These are phyloP conservation scores for Apostichopus leukothele DNA, from an alignment of 53 echinoderm and acorn worm genomes.

Conservation along the genomic window DNA sequence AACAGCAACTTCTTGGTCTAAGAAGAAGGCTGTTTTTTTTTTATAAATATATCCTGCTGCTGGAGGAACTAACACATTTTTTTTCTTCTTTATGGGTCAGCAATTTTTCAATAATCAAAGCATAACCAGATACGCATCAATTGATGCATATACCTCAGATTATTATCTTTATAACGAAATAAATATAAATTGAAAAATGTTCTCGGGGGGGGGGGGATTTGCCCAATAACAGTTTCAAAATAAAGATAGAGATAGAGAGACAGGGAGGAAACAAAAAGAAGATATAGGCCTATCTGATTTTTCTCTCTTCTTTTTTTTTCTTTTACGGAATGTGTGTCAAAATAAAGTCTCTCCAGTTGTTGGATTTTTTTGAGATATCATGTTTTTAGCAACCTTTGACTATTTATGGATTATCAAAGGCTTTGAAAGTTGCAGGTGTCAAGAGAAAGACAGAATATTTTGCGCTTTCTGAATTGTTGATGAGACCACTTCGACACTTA, in stretches of 20 bases:
- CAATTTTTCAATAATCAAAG: constrained; percentile 23
- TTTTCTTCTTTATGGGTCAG: constrained; percentile 17
- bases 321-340: no score
- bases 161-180: background rate
- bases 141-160: background rate
- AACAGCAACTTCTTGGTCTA: background rate
- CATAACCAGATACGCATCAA: background rate
- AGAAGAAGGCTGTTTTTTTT: background rate
- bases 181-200: background rate
- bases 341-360: no score
- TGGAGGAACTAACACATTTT: background rate
- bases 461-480: background rate
- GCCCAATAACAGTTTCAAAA: background rate
- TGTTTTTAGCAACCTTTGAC: background rate
- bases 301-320: no score
- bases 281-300: no score
- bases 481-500: background rate
- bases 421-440: no score
- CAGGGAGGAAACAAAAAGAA: no score
- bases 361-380: no score
- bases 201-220: background rate
- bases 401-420: background rate
- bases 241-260: no score
- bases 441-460: background rate
- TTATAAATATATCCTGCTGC: background rate